Evolutionary conservation across 2,797 vertebrate genomes (phyloP), one percentile per base, ranked within the genome.

Genomic region (Sphaeramia orbicularis): DNA sequence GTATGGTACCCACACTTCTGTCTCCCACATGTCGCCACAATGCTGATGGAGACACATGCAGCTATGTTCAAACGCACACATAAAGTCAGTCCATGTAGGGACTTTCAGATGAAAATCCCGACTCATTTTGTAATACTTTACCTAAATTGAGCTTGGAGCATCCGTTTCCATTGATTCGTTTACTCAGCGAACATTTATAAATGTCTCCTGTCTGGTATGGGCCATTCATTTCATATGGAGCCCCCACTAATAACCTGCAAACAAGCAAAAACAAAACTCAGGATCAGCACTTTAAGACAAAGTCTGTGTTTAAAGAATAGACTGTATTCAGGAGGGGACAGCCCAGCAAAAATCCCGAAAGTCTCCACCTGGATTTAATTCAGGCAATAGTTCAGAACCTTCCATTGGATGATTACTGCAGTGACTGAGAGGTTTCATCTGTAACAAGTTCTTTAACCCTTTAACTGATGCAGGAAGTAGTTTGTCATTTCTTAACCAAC

Each of bases 141-240:
- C 98, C 97, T 88, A 99, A 92, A 86, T 99, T 99, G 89, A 99
- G 97, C 71, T 97, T 99, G 86, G 95, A 92, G 85, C 98, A 99
- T 80, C 96, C 95, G 30, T 96, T 96, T 47, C 93, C 92, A 6
- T 94, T 93, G 54, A 45, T 86, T 38, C 94, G 91, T 30, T 94
- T 94, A 66, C 59, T 91, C 84, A 98, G 86, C 0, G 96, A 95
- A 74, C 98, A 99, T 89, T 96, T 98, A 92, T 98, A 99, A 67
- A 99, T 92, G 0, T 99, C 98, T 19, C 98, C 98, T 0, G 97
- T 99, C 89, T 96, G 96, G 91, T 97, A 96, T 9, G 95, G 94
- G 13, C 97, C 97, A 0, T 95, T 99, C 86, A 94, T 96, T 91
- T 99, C 98, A 58, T 97, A 94, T 0, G 98, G 98, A 16, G 98